Conservation (phyloP, 2,113 vertebrate species). For the Oncorhynchus tshawytscha region DNA sequence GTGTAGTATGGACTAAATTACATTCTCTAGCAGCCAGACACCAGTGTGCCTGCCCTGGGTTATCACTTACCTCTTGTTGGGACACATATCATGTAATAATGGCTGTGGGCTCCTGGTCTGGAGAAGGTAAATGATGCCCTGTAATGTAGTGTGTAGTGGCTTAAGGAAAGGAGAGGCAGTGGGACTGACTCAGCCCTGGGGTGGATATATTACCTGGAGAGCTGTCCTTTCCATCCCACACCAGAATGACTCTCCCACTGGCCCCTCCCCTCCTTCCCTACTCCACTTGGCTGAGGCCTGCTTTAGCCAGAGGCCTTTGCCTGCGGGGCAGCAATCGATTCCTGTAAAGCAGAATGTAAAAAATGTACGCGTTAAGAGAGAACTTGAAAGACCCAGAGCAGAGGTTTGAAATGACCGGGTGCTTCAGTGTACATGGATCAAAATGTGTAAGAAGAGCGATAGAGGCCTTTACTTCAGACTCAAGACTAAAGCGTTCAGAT, state of each 20-base stretch:
- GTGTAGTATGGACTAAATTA: not conserved
- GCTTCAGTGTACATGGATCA: slow-evolving; percentile 57
- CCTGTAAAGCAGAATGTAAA: slow-evolving; percentile 55
- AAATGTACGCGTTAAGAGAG: slow-evolving; percentile 55
- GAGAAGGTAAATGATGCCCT: not conserved
- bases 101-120: not conserved
- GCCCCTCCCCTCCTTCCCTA: slow-evolving; percentile 28
- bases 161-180: not conserved
- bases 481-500: slow-evolving; percentile 66
- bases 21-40: not conserved
- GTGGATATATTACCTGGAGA: not conserved
- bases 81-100: not conserved
- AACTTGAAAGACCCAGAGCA: slow-evolving; percentile 60
- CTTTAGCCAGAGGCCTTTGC: slow-evolving; percentile 55
- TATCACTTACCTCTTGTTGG: not conserved
- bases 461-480: slow-evolving; percentile 64
- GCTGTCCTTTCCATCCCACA: slow-evolving; percentile 32
- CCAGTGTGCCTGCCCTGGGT: not conserved
- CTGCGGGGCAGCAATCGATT: slow-evolving; percentile 59
- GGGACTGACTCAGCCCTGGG: not conserved
- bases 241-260: slow-evolving; percentile 44
- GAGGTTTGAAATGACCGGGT: slow-evolving; percentile 52
- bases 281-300: slow-evolving; percentile 48
- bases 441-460: slow-evolving; percentile 61
- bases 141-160: not conserved